Base-by-base conservation (phyloP, 53 echinoderm and acorn worm species). In the Stichopus horrens region DNA sequence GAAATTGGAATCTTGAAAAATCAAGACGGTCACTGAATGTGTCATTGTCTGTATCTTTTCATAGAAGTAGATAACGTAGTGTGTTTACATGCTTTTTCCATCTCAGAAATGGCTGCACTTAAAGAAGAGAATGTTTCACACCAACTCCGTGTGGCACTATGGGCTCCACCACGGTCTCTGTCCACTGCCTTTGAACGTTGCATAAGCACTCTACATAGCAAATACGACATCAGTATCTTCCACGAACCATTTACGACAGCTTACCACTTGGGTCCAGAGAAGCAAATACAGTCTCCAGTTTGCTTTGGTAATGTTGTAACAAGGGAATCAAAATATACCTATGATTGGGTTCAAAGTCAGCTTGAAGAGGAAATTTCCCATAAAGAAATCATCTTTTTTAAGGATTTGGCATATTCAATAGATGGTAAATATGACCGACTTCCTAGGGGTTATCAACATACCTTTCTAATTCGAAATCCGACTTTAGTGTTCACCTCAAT, bases 171-270 rank as follows among this genome's bases (percentile, higher is more conserved):
- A 5, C 85, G 99, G 73, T 96, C 95, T 10, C 92, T 96, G 4
- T 99, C 99, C 11, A 99, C 99, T 19, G 99, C 96, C 58, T 99
- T 99, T 76, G 96, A 96, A 79, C 94, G 99, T 10, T 99, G 96
- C 76, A 99, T 99, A 88, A 93, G 94, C 68, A 90, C 93, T 5
- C 89, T 93, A 52, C 92, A 93, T 76, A 83, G 86, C 4, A 77
- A 87, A 0, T 23, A 89, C 8, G 71, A 73, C 53, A 93, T 93
- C 18, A 83, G 91, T 21, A 74, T 99, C 53, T 96, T 76, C 56
- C 95, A 99, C 74, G 99, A 99, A 76, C 83, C 93, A 53, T 99
- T 89, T 76, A 94, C 94, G 21, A 94, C 96, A 10, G 94, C 95
- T 4, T 95, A 90, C 67, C 95, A 98, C 81, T 74, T 95, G 14